Evolutionary conservation across 2,888 invertebrate species (phyloP).

Genomic region (Ennomos fuscantarius): DNA sequence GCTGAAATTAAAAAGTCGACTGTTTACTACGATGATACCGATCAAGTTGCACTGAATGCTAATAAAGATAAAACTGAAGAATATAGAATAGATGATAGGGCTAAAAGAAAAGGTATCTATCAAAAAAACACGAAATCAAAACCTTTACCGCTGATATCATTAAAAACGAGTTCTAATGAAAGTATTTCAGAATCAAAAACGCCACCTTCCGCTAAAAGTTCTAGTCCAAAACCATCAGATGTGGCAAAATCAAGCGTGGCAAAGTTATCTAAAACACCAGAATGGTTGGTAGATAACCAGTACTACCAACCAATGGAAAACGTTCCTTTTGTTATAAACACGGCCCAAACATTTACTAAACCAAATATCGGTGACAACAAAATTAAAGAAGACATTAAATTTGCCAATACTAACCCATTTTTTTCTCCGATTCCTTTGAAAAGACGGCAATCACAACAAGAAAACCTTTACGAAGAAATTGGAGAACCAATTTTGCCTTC

Average conservation of each 20-base stretch:
- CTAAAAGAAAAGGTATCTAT: conserved; percentile 59
- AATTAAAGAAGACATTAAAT: conserved; percentile 36
- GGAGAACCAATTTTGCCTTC: conserved; percentile 50
- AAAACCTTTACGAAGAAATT: conserved; percentile 79
- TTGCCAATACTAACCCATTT: conserved; percentile 48
- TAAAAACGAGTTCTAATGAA: conserved; percentile 60
- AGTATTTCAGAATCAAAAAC: conserved; percentile 45
- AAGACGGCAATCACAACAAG: conserved; percentile 58
- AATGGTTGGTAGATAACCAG: conserved; percentile 70
- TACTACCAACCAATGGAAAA: conserved; percentile 75
- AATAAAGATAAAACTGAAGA: conserved; percentile 39
- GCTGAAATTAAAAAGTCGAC: conserved; percentile 53
- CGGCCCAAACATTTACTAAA: conserved; percentile 50
- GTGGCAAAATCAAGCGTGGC: conserved; percentile 49
- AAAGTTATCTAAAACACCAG: conserved; percentile 66
- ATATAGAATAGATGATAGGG: conserved; percentile 40
- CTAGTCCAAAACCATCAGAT: conserved; percentile 41
- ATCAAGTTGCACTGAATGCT: conserved; percentile 59
- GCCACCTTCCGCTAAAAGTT: conserved; percentile 46
- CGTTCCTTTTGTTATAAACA: conserved; percentile 70
- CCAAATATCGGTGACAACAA: conserved; percentile 37
- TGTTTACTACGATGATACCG: conserved; percentile 73
- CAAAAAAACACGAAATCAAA: conserved; percentile 67
- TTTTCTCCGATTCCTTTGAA: conserved; percentile 35
- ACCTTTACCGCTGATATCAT: conserved; percentile 59